Conservation (phyloP, 2,888 invertebrate species). For the Lasioglossum villosulum region DNA sequence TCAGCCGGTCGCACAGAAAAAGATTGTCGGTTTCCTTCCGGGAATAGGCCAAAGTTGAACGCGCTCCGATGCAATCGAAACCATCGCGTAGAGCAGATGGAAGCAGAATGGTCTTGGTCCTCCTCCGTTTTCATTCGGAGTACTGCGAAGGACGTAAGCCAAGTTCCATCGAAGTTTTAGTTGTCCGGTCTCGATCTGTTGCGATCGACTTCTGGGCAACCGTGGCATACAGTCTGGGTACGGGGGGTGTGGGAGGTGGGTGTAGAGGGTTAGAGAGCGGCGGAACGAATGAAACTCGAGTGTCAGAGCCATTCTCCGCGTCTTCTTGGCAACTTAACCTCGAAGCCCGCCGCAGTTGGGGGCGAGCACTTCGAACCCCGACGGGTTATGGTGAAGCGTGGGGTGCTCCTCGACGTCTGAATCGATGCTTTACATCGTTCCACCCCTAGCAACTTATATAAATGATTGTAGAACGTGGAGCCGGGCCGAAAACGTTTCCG, state of each 20-base stretch:
- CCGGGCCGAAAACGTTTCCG: background rate
- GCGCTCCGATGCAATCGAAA: conserved; percentile 12
- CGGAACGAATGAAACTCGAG: conserved; percentile 43
- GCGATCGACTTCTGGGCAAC: conserved; percentile 48
- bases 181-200: conserved; percentile 56
- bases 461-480: background rate
- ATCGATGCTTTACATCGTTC: conserved; percentile 22
- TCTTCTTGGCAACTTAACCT: conserved; percentile 49
- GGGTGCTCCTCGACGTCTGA: conserved; percentile 27
- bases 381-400: conserved; percentile 24
- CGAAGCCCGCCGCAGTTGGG: conserved; percentile 40
- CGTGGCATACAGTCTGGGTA: background rate
- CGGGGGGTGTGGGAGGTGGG: no score
- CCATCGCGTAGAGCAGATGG: background rate
- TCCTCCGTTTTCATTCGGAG: conserved; percentile 31
- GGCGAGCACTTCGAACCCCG: conserved; percentile 41
- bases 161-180: conserved; percentile 58
- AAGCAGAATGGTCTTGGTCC: background rate
- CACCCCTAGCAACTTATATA: background rate
- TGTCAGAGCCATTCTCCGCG: conserved; percentile 61
- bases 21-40: conserved; percentile 12
- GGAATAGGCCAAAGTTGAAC: conserved; percentile 13
- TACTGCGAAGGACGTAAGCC: conserved; percentile 48
- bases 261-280: background rate
- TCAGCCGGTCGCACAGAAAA: conserved; percentile 3